Evolutionary conservation across 2,797 vertebrate species (phyloP), one percentile per base, ranked within the genome.

Genomic region (Pseudochirops corinnae): DNA sequence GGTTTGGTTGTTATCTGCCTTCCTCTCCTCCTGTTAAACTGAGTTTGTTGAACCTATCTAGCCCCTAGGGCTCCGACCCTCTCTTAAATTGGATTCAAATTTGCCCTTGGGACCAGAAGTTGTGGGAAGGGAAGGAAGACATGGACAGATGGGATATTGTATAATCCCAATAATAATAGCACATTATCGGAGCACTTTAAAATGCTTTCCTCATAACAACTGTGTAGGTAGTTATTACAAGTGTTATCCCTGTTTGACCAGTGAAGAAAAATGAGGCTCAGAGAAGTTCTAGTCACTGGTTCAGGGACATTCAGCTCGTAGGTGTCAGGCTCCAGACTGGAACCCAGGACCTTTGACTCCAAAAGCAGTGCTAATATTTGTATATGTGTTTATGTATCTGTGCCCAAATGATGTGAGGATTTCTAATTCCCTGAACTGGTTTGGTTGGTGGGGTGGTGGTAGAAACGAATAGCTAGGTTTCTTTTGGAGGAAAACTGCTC

Each of bases 21-120:
- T 53, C 52, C 55, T 50, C 6, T 16, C 53, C n/a, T 0, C 7
- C 21, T 50, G 56, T 13, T n/a, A 56, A 92, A 18, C 3, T 7
- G 39, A 33, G 60, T 39, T 90, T 1, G 26, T 21, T 11, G 1
- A 0, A 9, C 55, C 91, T 18, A 3, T 0, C 0, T 10, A 1
- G 28, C 74, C 74, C 18, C 74, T 46, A 82, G 74, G 39, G 52
- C 5, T 1, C 31, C 0, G 12, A 31, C 92, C 74, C 9, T 7
- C 24, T 39, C 29, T 82, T 82, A 24, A 28, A 56, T 16, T 14
- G 55, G 57, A n/a, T 18, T n/a, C 31, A 21, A 9, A 11, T 82
- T 53, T 92, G 53, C 56, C 3, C 55, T 33, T 60, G 94, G 90
- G 57, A 56, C 58, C 55, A 39, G 55, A 55, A 13, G 18, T 26